Conservation (phyloP, 1,140 invertebrate species). For the Anastatus disparis region DNA sequence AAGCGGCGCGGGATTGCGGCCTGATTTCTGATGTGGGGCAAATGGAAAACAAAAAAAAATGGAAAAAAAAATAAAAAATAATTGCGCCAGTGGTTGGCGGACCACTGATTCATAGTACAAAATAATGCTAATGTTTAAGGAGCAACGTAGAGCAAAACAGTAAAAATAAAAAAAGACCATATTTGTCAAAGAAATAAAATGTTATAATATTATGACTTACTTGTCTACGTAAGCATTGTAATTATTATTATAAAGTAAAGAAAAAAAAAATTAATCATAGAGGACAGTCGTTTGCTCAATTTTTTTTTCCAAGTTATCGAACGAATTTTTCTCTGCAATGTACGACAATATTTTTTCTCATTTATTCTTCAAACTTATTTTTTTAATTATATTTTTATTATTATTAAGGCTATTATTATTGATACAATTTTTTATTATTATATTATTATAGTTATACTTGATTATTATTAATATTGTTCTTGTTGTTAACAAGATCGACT, state of each 20-base stretch:
- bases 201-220: conserved; percentile 43
- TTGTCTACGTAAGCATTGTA: conserved; percentile 46
- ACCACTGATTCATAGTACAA: conserved; percentile 64
- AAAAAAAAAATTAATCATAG: conserved; percentile 16
- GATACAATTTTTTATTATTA: neutral
- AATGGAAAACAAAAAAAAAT: conserved; percentile 28
- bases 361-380: neutral
- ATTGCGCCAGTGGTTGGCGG: conserved; percentile 46
- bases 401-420: conserved; percentile 19
- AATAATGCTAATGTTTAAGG: conserved; percentile 58
- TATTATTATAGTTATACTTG: conserved; percentile 17
- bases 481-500: conserved; percentile 7
- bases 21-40: conserved; percentile 47
- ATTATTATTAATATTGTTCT: conserved; percentile 15
- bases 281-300: conserved; percentile 35
- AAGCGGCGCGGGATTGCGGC: conserved; percentile 40
- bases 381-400: conserved; percentile 3
- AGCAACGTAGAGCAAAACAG: conserved; percentile 46
- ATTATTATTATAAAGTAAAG: conserved; percentile 37
- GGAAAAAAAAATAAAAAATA: conserved; percentile 27
- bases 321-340: neutral
- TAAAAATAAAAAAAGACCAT: conserved; percentile 40
- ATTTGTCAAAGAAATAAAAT: conserved; percentile 30
- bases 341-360: conserved; percentile 10
- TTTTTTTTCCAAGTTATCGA: conserved; percentile 6